These are phyloP conservation scores for Odontocolon sp. DNA, from an alignment of 2,888 invertebrate genomes.

Conservation along the genomic window DNA sequence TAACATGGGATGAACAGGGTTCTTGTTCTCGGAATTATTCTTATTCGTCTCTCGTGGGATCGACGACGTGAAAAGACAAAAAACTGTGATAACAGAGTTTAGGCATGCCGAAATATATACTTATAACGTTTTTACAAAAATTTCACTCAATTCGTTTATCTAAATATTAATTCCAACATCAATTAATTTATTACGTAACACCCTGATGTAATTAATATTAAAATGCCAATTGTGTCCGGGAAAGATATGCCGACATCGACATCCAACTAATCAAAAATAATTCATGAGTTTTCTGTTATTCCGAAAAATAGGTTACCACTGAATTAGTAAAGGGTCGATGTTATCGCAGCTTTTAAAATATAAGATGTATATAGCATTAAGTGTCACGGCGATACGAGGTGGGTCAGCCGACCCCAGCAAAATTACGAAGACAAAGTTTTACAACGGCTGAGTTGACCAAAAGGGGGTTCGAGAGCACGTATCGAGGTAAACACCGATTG, in stretches of 20 bases:
- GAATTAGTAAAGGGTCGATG: background rate
- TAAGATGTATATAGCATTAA: background rate
- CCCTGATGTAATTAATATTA: no score
- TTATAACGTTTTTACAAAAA: no score
- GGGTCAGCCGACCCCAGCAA: background rate
- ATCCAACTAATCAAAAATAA: background rate
- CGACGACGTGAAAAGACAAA: background rate
- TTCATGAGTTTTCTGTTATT: background rate
- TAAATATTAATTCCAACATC: no score
- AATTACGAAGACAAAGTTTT: conserved; percentile 53
- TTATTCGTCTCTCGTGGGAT: conserved; percentile 23
- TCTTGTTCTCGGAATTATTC: conserved; percentile 33
- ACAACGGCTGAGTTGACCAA: conserved; percentile 11
- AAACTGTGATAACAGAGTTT: background rate
- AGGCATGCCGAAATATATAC: no score
- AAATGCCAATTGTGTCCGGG: no score
- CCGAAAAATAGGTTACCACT: background rate
- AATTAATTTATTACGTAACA: no score
- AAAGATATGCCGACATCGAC: conserved; percentile 27
- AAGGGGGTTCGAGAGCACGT: conserved; percentile 58
- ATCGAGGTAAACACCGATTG: conserved; percentile 73
- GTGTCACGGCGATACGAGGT: background rate
- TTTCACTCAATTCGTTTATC: no score
- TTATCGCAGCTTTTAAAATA: conserved; percentile 5
- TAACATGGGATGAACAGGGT: background rate